These are phyloP conservation scores for Bimastos eiseni DNA, from an alignment of 2,888 invertebrate genomes.

Conservation along the genomic window DNA sequence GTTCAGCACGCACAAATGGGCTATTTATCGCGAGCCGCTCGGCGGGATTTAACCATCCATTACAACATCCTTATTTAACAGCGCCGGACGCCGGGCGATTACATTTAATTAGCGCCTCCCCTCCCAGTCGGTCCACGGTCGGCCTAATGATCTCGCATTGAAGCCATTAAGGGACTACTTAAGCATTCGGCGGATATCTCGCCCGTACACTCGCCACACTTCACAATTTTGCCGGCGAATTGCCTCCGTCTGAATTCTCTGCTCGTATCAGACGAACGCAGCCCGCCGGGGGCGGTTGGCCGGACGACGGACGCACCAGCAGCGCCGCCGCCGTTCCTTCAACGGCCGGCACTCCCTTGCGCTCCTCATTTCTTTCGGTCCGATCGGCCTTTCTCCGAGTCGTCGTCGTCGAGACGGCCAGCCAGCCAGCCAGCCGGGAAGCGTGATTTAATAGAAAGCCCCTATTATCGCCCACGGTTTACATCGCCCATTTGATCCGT, in stretches of 20 bases:
- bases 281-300: not conserved
- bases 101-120: slow-evolving; percentile 13
- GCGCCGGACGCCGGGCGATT: slow-evolving; percentile 13
- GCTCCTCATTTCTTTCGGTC: slow-evolving; percentile 13
- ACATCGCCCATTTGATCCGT: not conserved
- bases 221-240: slow-evolving; percentile 13
- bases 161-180: slow-evolving; percentile 13
- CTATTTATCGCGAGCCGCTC: slow-evolving; percentile 23
- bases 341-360: slow-evolving; percentile 13
- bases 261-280: not conserved
- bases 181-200: slow-evolving; percentile 13
- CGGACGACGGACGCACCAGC: not conserved
- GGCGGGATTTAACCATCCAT: slow-evolving; percentile 13
- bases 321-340: not conserved
- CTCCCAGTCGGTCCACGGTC: not conserved
- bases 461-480: not conserved
- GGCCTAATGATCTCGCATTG: slow-evolving; percentile 13
- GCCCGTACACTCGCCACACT: slow-evolving; percentile 13
- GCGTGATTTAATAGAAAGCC: slow-evolving; percentile 13
- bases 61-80: slow-evolving; percentile 13
- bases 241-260: not conserved
- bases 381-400: not conserved
- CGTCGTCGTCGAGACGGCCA: not conserved
- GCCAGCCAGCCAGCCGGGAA: not conserved
- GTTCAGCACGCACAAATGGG: slow-evolving; percentile 26